Evolutionary conservation across 2,888 invertebrate species (phyloP).

Genomic region (Pristionchus fissidentatus): DNA sequence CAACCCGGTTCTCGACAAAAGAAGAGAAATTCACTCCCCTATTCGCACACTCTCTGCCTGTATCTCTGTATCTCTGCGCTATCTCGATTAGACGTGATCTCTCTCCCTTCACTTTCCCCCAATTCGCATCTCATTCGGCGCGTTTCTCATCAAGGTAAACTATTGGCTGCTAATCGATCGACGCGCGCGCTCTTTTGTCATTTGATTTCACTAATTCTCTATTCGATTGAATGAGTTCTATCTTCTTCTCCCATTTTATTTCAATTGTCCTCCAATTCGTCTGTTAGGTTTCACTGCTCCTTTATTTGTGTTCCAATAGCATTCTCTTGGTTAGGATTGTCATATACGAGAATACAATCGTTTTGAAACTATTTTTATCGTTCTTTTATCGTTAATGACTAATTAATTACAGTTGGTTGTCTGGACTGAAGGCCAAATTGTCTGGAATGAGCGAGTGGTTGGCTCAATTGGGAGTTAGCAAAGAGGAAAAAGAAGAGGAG

Average conservation of each 20-base stretch:
- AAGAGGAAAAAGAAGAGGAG: conserved; percentile 6
- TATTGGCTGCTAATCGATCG: conserved; percentile 20
- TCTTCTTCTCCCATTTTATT: neutral
- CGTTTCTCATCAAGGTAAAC: neutral
- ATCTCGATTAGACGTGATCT: neutral
- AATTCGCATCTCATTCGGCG: neutral
- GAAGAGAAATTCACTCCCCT: neutral
- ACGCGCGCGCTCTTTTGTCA: neutral
- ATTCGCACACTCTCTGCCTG: neutral
- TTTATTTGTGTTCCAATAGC: neutral
- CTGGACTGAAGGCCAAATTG: conserved; percentile 64
- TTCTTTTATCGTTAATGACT: neutral
- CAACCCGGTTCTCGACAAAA: neutral
- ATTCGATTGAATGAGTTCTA: neutral
- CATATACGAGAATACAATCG: neutral
- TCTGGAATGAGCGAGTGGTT: conserved; percentile 66
- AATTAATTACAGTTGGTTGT: conserved; percentile 63
- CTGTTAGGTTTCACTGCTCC: neutral
- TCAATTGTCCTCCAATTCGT: neutral
- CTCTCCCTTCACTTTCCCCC: conserved; percentile 22
- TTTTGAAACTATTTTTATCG: neutral
- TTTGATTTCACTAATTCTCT: neutral
- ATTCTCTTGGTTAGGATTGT: neutral
- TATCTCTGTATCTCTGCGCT: neutral
- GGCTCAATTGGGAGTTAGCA: conserved; percentile 60